Conservation (phyloP, 2,113 vertebrate species). For the Gadus chalcogrammus region DNA sequence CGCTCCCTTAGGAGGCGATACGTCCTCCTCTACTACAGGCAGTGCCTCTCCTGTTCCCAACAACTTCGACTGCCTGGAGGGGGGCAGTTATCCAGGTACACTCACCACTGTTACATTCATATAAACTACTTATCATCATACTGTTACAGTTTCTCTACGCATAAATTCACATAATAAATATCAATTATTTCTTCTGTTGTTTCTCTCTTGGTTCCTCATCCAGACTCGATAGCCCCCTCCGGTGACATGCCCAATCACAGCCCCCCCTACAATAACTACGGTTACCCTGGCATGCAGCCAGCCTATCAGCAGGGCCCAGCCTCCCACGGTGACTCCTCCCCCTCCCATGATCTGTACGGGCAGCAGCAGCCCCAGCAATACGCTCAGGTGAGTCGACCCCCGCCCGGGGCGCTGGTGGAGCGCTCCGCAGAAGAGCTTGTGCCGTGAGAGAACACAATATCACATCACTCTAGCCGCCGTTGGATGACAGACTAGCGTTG, state of each 20-base stretch:
- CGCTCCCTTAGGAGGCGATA: slow-evolving; percentile 80
- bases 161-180: background rate
- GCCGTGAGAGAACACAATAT: too few species aligned
- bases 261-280: slow-evolving; percentile 81
- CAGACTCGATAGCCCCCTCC: slow-evolving; percentile 66
- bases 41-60: slow-evolving; percentile 89
- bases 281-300: slow-evolving; percentile 83
- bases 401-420: too few species aligned
- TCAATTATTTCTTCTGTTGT: background rate
- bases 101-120: background rate
- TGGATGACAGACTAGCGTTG: too few species aligned
- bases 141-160: background rate
- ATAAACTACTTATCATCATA: background rate
- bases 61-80: slow-evolving; percentile 91
- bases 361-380: slow-evolving; percentile 54
- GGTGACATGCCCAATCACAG: slow-evolving; percentile 69
- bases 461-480: too few species aligned
- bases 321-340: slow-evolving; percentile 57
- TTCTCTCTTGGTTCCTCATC: background rate
- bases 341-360: slow-evolving; percentile 66
- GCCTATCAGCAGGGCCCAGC: slow-evolving; percentile 77
- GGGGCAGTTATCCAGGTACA: slow-evolving; percentile 86
- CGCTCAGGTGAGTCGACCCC: slow-evolving; percentile 41
- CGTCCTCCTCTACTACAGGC: slow-evolving; percentile 89
- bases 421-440: too few species aligned